Evolutionary conservation across 2,797 vertebrate species (phyloP), one percentile per base, ranked within the genome.

Genomic region (Neoniphon sammara): DNA sequence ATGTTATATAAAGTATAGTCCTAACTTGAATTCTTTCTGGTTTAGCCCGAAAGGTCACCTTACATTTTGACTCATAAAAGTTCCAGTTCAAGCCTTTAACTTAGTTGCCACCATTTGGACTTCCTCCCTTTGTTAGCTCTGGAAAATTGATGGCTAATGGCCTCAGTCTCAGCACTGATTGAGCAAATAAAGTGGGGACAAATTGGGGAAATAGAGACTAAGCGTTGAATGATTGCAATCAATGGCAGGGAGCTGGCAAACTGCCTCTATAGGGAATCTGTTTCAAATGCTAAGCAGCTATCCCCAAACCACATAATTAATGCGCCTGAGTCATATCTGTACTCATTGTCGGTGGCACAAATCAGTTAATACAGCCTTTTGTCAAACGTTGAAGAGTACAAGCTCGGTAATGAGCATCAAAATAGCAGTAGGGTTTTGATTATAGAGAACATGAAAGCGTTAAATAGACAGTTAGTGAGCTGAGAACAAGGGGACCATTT

Each of bases 191-290:
- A 85, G 62, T 70, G 77, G 61, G 83, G 78, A 73, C 77, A 81
- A 81, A 83, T 73, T 79, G 78, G 78, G 71, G 73, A 84, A 85
- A 88, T 70, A 42, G 62, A 79, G 66, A 73, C 59, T 55, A 75
- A 83, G 60, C 53, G 63, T 23, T 61, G 72, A 75, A 85, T 84
- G 85, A 89, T 75, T 82, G 82, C 82, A 84, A 85, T 83, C 83
- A 85, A 56, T 77, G 53, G 25, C 57, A 50, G 66, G 23, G 30
- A 54, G 60, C 52, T 77, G 65, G 39, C 75, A 60, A 79, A 71
- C 55, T 53, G 64, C 23, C 58, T 67, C 63, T 17, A 75, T 58
- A 77, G 31, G 73, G 46, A 77, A 78, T 63, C 21, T 3, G 62
- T 73, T 87, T 81, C 68, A 79, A 67, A 82, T 81, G 77, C 84